A percentile compares a stretch with the other conserved stretches of the same genome.
These are phyloP conservation scores for Trichogramma evanescens DNA, from an alignment of 2,888 invertebrate species.

Conservation along the genomic window DNA sequence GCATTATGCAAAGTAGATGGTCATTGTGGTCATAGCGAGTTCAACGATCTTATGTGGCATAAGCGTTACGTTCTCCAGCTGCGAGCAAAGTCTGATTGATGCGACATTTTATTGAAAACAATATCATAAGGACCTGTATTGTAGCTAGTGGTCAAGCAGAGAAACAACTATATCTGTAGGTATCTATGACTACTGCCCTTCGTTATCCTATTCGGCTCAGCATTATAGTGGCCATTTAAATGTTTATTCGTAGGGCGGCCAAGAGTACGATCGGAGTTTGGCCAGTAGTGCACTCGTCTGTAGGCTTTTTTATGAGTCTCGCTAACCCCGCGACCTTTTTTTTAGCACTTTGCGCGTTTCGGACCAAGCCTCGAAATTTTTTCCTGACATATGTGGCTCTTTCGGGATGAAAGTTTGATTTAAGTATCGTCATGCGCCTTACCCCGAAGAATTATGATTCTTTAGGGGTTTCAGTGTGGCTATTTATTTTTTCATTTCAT, in stretches of 20 bases:
- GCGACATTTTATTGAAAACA: slow-evolving; percentile 45
- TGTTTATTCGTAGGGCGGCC: slow-evolving; percentile 12
- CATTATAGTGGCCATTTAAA: slow-evolving; percentile 12
- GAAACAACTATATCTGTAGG: no score
- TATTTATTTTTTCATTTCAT: no score
- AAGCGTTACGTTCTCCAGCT: not conserved
- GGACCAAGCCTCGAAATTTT: not conserved
- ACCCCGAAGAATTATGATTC: no score
- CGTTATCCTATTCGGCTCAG: slow-evolving; percentile 3
- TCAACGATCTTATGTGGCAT: slow-evolving; percentile 4
- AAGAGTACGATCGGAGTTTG: not conserved
- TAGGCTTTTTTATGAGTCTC: slow-evolving; percentile 12
- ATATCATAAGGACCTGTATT: slow-evolving; percentile 31
- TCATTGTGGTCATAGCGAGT: slow-evolving; percentile 35
- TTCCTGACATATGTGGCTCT: no score
- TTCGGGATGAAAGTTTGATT: no score
- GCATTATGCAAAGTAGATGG: slow-evolving; percentile 48
- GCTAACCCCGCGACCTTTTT: not conserved
- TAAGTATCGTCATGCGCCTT: no score
- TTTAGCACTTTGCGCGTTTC: not conserved
- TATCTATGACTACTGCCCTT: slow-evolving; percentile 2
- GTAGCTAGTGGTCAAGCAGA: no score
- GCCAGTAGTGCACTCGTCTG: not conserved
- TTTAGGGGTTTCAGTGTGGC: no score
- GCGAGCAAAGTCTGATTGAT: slow-evolving; percentile 43